A percentile compares a stretch with the other conserved stretches of the same genome.
phyloP scores from a whole-genome alignment of 2,113 vertebrate genomes.

The Seriola quinqueradiata region DNA sequence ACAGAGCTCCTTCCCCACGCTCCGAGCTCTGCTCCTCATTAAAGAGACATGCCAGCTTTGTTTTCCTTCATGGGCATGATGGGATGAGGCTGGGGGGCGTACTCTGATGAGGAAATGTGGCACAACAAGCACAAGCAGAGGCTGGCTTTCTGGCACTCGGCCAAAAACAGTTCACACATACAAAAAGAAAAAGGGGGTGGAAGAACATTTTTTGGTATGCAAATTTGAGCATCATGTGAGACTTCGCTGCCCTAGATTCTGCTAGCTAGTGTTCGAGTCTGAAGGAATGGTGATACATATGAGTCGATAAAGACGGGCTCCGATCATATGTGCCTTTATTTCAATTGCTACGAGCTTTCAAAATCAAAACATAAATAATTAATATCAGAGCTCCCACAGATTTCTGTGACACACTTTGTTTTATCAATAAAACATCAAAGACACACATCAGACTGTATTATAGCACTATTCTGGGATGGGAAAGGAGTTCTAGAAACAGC shows the following conservation, averaged over 20 bases:
- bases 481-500: conserved; percentile 25
- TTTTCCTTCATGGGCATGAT: conserved; percentile 84
- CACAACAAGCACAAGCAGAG: conserved; percentile 82
- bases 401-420: conserved; percentile 80
- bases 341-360: conserved; percentile 63
- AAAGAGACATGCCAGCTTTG: conserved; percentile 88
- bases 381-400: conserved; percentile 64
- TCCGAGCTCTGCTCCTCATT: conserved; percentile 82
- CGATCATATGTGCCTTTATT: conserved; percentile 62
- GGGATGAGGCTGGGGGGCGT: conserved; percentile 76
- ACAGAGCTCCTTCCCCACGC: conserved; percentile 73
- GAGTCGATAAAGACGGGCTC: conserved; percentile 45
- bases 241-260: conserved; percentile 83
- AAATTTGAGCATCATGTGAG: conserved; percentile 83
- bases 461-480: conserved; percentile 37
- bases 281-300: conserved; percentile 64
- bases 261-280: conserved; percentile 58
- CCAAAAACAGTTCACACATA: conserved; percentile 77
- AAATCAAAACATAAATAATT: conserved; percentile 79
- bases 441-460: conserved; percentile 50
- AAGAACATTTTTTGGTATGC: conserved; percentile 77
- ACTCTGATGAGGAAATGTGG: conserved; percentile 83
- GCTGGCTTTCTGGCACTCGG: conserved; percentile 76
- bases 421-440: conserved; percentile 84
- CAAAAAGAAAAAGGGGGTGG: conserved; percentile 57